Percentiles rank a stretch among this genome's conserved stretches.
These are phyloP conservation scores for Bimastos eiseni DNA, from an alignment of 2,888 invertebrate genomes.

Conservation along the genomic window DNA sequence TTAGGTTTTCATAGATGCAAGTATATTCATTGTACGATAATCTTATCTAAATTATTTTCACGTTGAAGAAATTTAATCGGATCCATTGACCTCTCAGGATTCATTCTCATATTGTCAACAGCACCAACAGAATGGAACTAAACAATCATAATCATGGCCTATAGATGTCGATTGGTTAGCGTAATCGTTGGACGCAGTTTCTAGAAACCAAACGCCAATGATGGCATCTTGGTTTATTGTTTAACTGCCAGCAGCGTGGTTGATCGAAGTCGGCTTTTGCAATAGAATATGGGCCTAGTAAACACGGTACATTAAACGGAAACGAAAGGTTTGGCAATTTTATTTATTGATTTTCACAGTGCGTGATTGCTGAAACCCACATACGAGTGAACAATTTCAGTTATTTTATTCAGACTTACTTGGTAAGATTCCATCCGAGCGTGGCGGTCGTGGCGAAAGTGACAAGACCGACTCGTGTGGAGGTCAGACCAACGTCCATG, in stretches of 20 bases:
- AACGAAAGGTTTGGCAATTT: not conserved
- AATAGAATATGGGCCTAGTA: too few species aligned
- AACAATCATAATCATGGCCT: too few species aligned
- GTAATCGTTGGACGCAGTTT: too few species aligned
- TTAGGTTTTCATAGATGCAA: not conserved
- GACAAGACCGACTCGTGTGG: constrained; percentile 28
- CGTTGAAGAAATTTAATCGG: not conserved
- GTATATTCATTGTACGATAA: not conserved
- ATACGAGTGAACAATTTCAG: not conserved
- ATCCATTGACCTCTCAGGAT: too few species aligned
- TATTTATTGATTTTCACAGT: not conserved
- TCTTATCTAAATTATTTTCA: not conserved
- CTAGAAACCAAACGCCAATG: too few species aligned
- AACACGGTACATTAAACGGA: not conserved
- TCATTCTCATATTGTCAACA: too few species aligned
- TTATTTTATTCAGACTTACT: not conserved
- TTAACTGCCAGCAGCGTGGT: not conserved
- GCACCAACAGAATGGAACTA: too few species aligned
- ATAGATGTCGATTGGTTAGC: too few species aligned
- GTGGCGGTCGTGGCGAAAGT: constrained; percentile 18
- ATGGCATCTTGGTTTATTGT: not conserved
- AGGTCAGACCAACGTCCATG: not conserved
- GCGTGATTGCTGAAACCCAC: not conserved
- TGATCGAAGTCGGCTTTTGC: not conserved
- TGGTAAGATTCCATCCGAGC: not conserved